phyloP scores from a whole-genome alignment of 2,888 invertebrate genomes.

The Aplocera efformata region DNA sequence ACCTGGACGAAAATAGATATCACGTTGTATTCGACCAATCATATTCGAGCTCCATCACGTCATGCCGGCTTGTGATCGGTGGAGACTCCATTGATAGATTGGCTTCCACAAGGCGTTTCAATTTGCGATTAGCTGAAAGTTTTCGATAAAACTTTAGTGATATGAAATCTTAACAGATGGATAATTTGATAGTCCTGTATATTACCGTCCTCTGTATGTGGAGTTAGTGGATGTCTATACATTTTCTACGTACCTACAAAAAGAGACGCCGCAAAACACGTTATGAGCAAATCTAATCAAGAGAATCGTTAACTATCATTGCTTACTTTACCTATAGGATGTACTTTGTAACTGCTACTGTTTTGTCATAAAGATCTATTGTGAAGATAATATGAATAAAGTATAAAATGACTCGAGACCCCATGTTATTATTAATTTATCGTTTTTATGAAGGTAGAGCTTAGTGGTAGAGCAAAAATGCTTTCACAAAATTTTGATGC shows the following conservation, averaged over 20 bases:
- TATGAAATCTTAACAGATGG: slow-evolving; percentile 61
- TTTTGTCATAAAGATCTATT: slow-evolving; percentile 1
- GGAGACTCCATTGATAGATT: slow-evolving; percentile 67
- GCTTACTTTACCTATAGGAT: slow-evolving; percentile 19
- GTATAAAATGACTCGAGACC: no score
- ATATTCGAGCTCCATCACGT: slow-evolving; percentile 49
- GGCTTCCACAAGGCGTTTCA: slow-evolving; percentile 66
- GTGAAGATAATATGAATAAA: no score
- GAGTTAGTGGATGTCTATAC: neutral
- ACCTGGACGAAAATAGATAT: slow-evolving; percentile 66
- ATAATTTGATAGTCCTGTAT: slow-evolving; percentile 39
- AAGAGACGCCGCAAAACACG: slow-evolving; percentile 36
- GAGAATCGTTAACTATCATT: slow-evolving; percentile 27
- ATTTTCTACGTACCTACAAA: slow-evolving; percentile 29
- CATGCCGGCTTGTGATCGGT: slow-evolving; percentile 54
- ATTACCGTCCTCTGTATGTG: no score
- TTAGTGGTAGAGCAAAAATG: no score
- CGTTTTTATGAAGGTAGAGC: no score
- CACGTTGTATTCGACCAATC: slow-evolving; percentile 65
- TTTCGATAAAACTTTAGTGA: slow-evolving; percentile 73
- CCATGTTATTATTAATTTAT: no score
- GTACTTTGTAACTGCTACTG: slow-evolving; percentile 13
- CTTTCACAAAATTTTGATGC: no score
- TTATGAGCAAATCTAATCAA: slow-evolving; percentile 47
- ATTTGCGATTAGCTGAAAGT: slow-evolving; percentile 74